Base-by-base conservation (phyloP, 2,113 vertebrate genomes). In the Naja naja region DNA sequence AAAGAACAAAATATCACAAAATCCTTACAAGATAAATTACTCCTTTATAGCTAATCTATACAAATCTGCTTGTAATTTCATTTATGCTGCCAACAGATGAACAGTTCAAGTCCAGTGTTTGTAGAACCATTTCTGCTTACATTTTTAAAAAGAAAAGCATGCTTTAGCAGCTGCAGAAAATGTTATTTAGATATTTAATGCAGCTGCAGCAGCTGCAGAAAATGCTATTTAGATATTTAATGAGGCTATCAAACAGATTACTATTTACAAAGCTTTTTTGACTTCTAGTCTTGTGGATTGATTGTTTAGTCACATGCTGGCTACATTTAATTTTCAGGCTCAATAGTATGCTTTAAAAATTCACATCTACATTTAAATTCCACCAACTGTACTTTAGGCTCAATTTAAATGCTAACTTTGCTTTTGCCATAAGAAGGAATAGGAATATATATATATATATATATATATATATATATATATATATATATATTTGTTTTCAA, bases 141-240 rank as follows among this genome's bases (percentile, higher is more conserved):
- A 4, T 96, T 87, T 43, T 22, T 22, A 14, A 27, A 96, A 97
- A 81, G 6, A 97, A 94, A 97, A 93, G 89, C 95, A 94, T 4
- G 12, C 39, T 90, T 69, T 60, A 30, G 94, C 97, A 97, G 97
- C 97, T 97, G 96, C 89, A 81, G 96, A 90, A 91, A 96, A 94
- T 52, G 9, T 2, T 97, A 95, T 97, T 97, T 97, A 95, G 94
- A 93, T 95, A 95, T 91, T 39, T 96, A 96, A 94, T 39, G 47
- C n/a, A n/a, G n/a, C n/a, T n/a, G n/a, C n/a, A 30, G 94, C 97
- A 97, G 97, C 97, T 97, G 96, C 89, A 81, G 0, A 93, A 94
- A 47, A 90, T 47, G 95, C 89, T 97, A 95, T 97, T 97, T 97
- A 95, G 94, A 93, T 95, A 95, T 91, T 39, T 96, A 96, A 94